Evolutionary conservation across 2,113 vertebrate species (phyloP).

Genomic region (Upupa epops): DNA sequence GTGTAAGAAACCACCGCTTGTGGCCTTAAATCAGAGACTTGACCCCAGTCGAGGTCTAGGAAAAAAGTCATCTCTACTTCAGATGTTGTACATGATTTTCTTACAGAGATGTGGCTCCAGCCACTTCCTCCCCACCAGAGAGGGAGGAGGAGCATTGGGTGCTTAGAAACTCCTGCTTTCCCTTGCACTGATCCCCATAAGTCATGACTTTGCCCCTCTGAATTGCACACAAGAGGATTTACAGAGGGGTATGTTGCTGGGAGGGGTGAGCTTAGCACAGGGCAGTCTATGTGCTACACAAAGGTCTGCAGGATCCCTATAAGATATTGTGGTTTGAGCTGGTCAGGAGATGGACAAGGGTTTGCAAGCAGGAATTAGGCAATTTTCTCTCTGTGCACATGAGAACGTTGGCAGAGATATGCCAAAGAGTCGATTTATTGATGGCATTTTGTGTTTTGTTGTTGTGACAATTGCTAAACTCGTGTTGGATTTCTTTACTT

Average conservation of each 20-base stretch:
- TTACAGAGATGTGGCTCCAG: neutral
- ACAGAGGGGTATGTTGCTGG: neutral
- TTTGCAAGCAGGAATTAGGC: neutral
- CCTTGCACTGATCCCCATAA: neutral
- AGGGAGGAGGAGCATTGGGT: neutral
- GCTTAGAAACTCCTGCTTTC: neutral
- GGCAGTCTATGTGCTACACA: neutral
- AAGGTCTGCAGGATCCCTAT: neutral
- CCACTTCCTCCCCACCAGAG: neutral
- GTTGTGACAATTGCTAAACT: neutral
- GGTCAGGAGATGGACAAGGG: neutral
- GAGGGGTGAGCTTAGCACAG: neutral
- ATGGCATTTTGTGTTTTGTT: neutral
- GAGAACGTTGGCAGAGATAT: neutral
- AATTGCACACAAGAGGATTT: neutral
- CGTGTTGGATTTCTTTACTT: rapidly evolving
- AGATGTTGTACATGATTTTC: neutral
- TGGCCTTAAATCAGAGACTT: neutral
- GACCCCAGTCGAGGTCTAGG: neutral
- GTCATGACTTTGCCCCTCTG: neutral
- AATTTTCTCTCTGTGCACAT: neutral
- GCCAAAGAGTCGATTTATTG: neutral
- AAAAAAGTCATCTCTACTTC: neutral
- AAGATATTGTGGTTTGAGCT: neutral
- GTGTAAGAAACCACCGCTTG: rapidly evolving